A percentile compares a stretch with the other conserved stretches of the same genome.
Evolutionary conservation across 92 coral and sea anemone genomes (phyloP).

Genomic region (Heliopora coerulea): DNA sequence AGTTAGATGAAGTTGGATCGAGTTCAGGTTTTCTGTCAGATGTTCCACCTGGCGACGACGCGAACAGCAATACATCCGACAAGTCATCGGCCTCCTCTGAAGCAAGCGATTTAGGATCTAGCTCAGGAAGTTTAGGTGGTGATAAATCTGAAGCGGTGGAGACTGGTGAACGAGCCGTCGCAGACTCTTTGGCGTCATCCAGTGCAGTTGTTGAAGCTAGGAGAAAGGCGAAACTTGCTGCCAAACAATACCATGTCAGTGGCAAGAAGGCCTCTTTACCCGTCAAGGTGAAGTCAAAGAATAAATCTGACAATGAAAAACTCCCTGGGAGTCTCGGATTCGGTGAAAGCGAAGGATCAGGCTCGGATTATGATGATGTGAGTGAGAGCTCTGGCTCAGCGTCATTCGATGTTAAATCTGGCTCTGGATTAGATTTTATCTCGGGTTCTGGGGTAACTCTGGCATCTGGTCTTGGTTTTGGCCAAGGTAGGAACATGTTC

Average conservation of each 20-base stretch:
- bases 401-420: neutral
- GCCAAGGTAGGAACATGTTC: constrained; percentile 8
- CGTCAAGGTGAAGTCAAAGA: constrained; percentile 2
- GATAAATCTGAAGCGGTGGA: neutral
- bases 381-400: neutral
- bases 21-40: neutral
- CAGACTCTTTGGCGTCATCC: constrained; percentile 30
- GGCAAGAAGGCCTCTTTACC: constrained; percentile 7
- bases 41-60: neutral
- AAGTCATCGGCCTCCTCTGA: neutral
- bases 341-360: constrained; percentile 20
- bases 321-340: constrained; percentile 35
- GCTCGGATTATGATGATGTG: constrained; percentile 6
- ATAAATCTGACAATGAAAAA: constrained; percentile 13
- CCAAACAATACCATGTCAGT: neutral
- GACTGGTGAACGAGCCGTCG: constrained; percentile 38
- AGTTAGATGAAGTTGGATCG: neutral
- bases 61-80: neutral
- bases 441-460: constrained; percentile 20
- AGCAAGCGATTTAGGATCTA: no score
- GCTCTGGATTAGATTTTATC: constrained; percentile 15
- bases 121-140: neutral
- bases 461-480: constrained; percentile 16
- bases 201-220: constrained; percentile 35
- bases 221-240: constrained; percentile 10